Evolutionary conservation across 2,888 invertebrate species (phyloP).

Genomic region (Cephus pygmeus): DNA sequence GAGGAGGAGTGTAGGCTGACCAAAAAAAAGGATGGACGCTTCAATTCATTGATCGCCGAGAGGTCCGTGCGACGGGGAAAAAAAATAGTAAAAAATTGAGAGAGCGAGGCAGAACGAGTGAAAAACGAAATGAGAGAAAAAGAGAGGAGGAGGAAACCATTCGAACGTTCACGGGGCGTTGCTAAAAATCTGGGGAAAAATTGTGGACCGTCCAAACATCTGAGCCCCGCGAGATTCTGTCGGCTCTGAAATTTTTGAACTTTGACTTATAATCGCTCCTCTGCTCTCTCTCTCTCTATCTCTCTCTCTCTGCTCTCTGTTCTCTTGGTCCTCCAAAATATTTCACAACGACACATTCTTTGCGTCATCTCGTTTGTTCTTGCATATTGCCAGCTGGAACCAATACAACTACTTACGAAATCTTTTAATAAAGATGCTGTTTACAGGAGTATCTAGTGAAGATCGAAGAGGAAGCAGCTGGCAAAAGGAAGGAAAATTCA

Average conservation of each 20-base stretch:
- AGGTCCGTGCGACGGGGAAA: conserved; percentile 60
- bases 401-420: not conserved
- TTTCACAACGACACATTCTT: not conserved
- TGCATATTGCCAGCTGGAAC: not conserved
- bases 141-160: conserved; percentile 15
- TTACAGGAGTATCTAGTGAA: not conserved
- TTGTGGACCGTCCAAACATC: conserved; percentile 1
- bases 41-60: conserved; percentile 66
- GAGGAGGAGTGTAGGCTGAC: conserved; percentile 57
- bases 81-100: conserved; percentile 47
- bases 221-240: not conserved
- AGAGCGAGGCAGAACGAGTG: conserved; percentile 16
- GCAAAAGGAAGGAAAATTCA: not conserved
- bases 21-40: conserved; percentile 63
- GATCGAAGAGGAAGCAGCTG: not conserved
- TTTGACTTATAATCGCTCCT: conserved; percentile 7
- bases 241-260: conserved; percentile 12
- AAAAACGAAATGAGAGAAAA: conserved; percentile 9
- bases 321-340: not conserved
- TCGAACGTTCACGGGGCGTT: conserved; percentile 23
- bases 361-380: not conserved
- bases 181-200: conserved; percentile 13
- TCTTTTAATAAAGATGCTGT: not conserved
- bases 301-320: conserved; percentile 7
- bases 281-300: conserved; percentile 11